Evolutionary conservation across 1,140 invertebrate species (phyloP).

Genomic region (Drosophila pandora): DNA sequence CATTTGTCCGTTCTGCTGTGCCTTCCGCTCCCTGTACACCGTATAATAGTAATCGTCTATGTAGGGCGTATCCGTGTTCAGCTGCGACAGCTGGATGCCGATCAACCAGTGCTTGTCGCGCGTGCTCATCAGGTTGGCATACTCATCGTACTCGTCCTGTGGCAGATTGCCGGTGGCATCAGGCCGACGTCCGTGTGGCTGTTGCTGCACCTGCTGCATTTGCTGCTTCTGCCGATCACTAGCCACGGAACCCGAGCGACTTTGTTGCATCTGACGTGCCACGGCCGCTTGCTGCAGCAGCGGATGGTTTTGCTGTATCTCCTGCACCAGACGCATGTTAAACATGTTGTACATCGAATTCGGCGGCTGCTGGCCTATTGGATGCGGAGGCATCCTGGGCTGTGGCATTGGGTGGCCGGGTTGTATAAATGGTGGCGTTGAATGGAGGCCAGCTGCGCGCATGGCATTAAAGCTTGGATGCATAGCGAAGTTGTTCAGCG

Average conservation of each 20-base stretch:
- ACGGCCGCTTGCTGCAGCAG: constrained; percentile 83
- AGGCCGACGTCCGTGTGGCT: constrained; percentile 42
- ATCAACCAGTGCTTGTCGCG: constrained; percentile 96
- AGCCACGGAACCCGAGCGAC: constrained; percentile 24
- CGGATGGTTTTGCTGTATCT: constrained; percentile 86
- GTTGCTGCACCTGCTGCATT: constrained; percentile 43
- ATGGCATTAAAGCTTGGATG: constrained; percentile 83
- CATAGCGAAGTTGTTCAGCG: constrained; percentile 83
- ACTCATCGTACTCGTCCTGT: constrained; percentile 88
- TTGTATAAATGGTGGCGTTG: constrained; percentile 83
- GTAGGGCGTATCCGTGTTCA: constrained; percentile 93
- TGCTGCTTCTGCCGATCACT: constrained; percentile 51
- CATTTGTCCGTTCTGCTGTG: constrained; percentile 84
- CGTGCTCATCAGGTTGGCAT: constrained; percentile 94
- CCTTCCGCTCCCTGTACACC: constrained; percentile 87
- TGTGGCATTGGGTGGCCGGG: constrained; percentile 63
- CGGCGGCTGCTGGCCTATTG: constrained; percentile 62
- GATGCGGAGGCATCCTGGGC: constrained; percentile 65
- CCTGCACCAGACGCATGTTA: constrained; percentile 84
- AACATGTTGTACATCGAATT: constrained; percentile 82
- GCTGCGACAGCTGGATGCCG: constrained; percentile 95
- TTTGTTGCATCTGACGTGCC: constrained; percentile 64
- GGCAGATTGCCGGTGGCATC: constrained; percentile 77
- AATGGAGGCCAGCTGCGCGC: constrained; percentile 78
- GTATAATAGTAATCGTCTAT: constrained; percentile 94